Evolutionary conservation across 2,797 vertebrate genomes (phyloP).

Genomic region (Scyliorhinus canicula): DNA sequence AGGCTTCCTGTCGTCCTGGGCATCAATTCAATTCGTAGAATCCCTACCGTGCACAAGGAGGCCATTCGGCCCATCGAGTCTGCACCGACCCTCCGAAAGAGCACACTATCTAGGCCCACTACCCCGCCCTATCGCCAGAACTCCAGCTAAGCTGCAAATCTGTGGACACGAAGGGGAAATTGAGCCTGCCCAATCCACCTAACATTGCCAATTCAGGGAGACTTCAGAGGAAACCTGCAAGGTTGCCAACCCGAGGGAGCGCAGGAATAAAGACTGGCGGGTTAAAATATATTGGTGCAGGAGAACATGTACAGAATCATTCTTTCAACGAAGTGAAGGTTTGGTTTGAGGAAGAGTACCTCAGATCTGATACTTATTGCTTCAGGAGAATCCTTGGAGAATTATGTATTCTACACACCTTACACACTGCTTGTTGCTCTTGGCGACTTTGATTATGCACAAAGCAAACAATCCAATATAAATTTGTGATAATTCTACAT

Average conservation of each 20-base stretch:
- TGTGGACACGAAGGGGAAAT: no score
- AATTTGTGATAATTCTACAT: not conserved
- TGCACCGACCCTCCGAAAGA: no score
- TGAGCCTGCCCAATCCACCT: no score
- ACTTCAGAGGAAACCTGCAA: not conserved
- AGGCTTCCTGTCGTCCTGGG: no score
- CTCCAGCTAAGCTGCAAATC: no score
- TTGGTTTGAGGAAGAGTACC: not conserved
- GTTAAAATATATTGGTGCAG: not conserved
- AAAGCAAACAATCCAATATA: no score
- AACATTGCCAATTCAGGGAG: no score
- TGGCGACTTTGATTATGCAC: not conserved
- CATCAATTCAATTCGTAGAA: no score
- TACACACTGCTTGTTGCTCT: not conserved
- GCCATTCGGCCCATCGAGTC: no score
- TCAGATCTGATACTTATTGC: not conserved
- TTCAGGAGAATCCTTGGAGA: not conserved
- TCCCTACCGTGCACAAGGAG: no score
- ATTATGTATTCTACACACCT: not conserved
- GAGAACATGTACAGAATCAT: not conserved
- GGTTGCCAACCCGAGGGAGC: not conserved
- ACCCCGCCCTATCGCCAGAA: no score
- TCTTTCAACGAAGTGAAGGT: not conserved
- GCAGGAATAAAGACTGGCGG: not conserved
- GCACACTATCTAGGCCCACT: no score